Base-by-base conservation (phyloP, 1,140 invertebrate genomes). In the Aethina tumida region DNA sequence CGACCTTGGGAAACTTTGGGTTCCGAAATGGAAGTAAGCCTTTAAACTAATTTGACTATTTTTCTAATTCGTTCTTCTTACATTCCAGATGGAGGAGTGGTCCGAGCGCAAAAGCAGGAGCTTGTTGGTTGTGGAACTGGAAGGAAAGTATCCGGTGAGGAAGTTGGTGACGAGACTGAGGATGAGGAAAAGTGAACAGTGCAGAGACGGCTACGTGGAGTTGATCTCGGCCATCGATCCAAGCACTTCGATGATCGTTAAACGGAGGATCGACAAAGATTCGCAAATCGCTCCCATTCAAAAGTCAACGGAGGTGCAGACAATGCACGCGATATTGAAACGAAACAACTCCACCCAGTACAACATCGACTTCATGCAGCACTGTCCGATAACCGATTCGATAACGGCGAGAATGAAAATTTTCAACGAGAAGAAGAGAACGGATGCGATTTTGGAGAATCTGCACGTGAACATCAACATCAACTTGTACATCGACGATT, bases 291-390 rank as follows among this genome's bases (percentile, higher is more conserved):
- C 71, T 5, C 59, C 67, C 0, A 29, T 51, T 0, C 57, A 52
- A 15, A 41, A 58, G 8, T 50, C 65, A 10, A 62, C 62, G 24
- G 62, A 69, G 43, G 72, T 72, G 35, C 81, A 85, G 63, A 84
- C 81, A 1, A 63, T n/a, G n/a, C n/a, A n/a, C n/a, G n/a, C n/a
- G n/a, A n/a, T n/a, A n/a, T n/a, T n/a, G n/a, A n/a, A n/a, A n/a
- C n/a, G n/a, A n/a, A n/a, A n/a, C n/a, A n/a, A n/a, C n/a, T 78
- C 74, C 68, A 76, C 74, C 1, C 80, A 85, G 35, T 73, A 71
- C 45, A n/a, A n/a, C n/a, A n/a, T n/a, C n/a, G n/a, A n/a, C n/a
- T n/a, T n/a, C n/a, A n/a, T n/a, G n/a, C n/a, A n/a, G n/a, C n/a
- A n/a, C n/a, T n/a, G n/a, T n/a, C n/a, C n/a, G n/a, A n/a, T n/a